A percentile compares a stretch with the other conserved stretches of the same genome.
These are phyloP conservation scores for Passerculus sandwichensis DNA, from an alignment of 2,797 vertebrate genomes.

Conservation along the genomic window DNA sequence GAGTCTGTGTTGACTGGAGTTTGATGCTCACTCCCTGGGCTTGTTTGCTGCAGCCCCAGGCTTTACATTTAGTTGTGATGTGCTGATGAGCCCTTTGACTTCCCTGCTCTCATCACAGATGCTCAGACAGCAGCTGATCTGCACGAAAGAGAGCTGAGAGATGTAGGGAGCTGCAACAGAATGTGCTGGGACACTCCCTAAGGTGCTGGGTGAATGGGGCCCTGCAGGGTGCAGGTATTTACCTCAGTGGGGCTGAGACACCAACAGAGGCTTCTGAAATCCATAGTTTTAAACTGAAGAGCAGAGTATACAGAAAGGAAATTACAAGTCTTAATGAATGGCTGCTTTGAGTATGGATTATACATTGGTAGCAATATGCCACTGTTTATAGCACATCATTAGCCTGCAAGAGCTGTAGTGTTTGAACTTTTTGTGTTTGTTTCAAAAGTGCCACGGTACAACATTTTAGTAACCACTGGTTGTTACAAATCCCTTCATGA, in stretches of 20 bases:
- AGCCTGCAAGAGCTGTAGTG: slow-evolving; percentile 46
- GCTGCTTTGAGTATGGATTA: slow-evolving; percentile 57
- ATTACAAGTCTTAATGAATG: slow-evolving; percentile 28
- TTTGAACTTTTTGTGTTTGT: slow-evolving; percentile 73
- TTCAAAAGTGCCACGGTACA: slow-evolving; percentile 63
- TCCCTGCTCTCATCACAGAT: background rate
- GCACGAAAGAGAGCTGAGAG: background rate
- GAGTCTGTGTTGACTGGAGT: background rate
- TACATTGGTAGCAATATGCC: slow-evolving; percentile 56
- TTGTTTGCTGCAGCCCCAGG: background rate
- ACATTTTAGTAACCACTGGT: slow-evolving; percentile 67
- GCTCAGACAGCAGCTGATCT: background rate
- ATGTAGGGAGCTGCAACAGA: background rate
- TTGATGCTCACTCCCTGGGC: background rate
- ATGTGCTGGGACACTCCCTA: background rate
- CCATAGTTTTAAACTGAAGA: background rate
- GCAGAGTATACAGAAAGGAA: background rate
- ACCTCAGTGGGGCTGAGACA: background rate
- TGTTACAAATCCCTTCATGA: slow-evolving; percentile 77
- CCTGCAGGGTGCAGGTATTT: background rate
- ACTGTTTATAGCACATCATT: slow-evolving; percentile 63
- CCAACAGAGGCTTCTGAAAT: slow-evolving; percentile 1
- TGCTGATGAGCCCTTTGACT: background rate
- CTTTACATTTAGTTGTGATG: background rate
- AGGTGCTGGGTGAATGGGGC: background rate